Evolutionary conservation across 37 sponge, comb jelly and placozoan species (phyloP), one percentile per base, ranked within the genome.

Genomic region (Axinella damicornis): DNA sequence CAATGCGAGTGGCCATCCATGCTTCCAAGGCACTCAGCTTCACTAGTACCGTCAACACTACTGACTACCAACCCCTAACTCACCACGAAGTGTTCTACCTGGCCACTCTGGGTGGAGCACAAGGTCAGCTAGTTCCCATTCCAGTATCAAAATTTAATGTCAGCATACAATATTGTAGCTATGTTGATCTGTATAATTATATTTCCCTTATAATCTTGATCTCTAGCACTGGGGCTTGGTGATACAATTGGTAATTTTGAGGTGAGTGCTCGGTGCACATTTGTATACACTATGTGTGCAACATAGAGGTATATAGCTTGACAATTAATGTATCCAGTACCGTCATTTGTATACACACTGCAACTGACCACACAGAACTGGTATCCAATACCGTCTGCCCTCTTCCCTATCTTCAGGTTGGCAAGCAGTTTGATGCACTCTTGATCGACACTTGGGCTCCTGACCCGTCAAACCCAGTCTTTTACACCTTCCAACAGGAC

Each of bases 61-160:
- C 46, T 12, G 9, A 68, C 16, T 88, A 88, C 56, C 19, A 62
- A 31, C 62, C 72, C 0, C 38, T 94, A 19, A 65, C 70, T 17
- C 81, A 87, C 65, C 74, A 83, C 24, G 92, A 94, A 52, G 95
- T 85, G 5, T 81, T 94, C 80, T 89, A 90, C 71, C 76, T 94
- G 94, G 94, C 87, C 18, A 94, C 94, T 25, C 56, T 94, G 39
- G 94, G 94, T 13, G 94, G 94, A 28, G 94, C 94, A 14, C 74
- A 67, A 81, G 92, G 92, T 91, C 21, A 17, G 46, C 46, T 9
- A n/a, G n/a, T n/a, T n/a, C n/a, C n/a, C n/a, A n/a, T 46, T 46
- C 4, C 6, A 46, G 46, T 12, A 46, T 46, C 6, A 46, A 46
- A n/a, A n/a, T n/a, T n/a, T n/a, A n/a, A 9, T 12, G 9, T 46